Evolutionary conservation across 2,113 vertebrate genomes (phyloP).

Genomic region (Balaeniceps rex): DNA sequence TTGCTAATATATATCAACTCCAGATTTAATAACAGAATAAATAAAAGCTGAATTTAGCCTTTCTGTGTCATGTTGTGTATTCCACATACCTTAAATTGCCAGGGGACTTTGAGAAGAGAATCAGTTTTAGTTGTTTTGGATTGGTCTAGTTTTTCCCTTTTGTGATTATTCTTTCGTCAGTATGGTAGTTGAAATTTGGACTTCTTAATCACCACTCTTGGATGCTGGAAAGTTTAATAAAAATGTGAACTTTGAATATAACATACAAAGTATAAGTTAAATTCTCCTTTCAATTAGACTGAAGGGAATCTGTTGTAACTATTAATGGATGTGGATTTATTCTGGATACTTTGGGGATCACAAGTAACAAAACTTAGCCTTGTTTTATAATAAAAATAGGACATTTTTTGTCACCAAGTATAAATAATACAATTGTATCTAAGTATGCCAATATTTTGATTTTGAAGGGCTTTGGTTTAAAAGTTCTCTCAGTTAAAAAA

Average conservation of each 20-base stretch:
- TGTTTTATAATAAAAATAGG: not conserved
- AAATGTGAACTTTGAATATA: not conserved
- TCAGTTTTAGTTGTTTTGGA: not conserved
- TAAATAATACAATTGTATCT: not conserved
- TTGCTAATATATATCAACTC: not conserved
- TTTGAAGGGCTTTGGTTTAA: not conserved
- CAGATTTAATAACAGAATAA: not conserved
- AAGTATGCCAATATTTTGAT: not conserved
- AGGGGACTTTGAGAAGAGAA: not conserved
- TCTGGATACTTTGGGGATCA: not conserved
- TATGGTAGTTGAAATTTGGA: not conserved
- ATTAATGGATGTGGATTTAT: not conserved
- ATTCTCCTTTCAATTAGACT: not conserved
- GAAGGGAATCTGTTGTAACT: not conserved
- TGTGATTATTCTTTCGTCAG: not conserved
- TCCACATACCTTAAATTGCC: not conserved
- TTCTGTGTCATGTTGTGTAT: not conserved
- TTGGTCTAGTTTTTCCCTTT: not conserved
- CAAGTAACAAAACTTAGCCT: not conserved
- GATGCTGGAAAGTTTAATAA: not conserved
- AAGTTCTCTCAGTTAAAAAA: not conserved
- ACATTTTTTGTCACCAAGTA: not conserved
- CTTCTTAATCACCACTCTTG: not conserved
- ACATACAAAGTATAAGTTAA: not conserved
- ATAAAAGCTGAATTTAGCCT: not conserved